These are phyloP conservation scores for Probaryconus sp. DNA, from an alignment of 1,140 invertebrate species.

Conservation along the genomic window DNA sequence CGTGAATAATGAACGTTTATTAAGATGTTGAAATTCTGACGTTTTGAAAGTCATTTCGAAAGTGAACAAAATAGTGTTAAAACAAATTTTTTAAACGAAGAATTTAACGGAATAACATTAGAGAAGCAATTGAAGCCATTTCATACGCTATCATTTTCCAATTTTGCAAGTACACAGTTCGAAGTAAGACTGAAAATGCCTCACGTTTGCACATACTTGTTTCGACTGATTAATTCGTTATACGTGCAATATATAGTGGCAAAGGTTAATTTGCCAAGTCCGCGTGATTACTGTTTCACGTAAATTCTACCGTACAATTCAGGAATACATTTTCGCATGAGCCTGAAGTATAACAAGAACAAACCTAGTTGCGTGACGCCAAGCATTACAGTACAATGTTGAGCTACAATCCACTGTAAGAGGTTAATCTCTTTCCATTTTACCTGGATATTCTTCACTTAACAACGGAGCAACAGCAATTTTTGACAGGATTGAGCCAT, in stretches of 20 bases:
- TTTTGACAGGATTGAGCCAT: constrained; percentile 73
- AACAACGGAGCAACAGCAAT: constrained; percentile 59
- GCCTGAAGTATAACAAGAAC: constrained; percentile 1
- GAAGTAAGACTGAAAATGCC: constrained; percentile 33
- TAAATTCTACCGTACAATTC: constrained; percentile 25
- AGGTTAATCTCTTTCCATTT: constrained; percentile 48
- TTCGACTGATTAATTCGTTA: constrained; percentile 49
- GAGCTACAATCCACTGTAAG: constrained; percentile 40
- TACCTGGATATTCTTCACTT: constrained; percentile 31
- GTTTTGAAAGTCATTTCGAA: too few relatives aligned
- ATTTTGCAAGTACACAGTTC: constrained; percentile 46
- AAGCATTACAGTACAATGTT: constrained; percentile 52
- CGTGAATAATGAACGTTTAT: neutral
- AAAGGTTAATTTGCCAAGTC: constrained; percentile 28
- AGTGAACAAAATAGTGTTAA: too few relatives aligned
- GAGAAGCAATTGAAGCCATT: too few relatives aligned
- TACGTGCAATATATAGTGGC: neutral
- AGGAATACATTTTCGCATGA: constrained; percentile 9
- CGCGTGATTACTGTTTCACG: constrained; percentile 42
- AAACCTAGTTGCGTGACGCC: constrained; percentile 62
- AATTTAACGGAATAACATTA: too few relatives aligned
- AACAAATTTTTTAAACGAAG: too few relatives aligned
- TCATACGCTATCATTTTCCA: constrained; percentile 26
- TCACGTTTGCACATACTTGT: constrained; percentile 25
- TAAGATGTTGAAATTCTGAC: neutral